A percentile compares a stretch with the other conserved stretches of the same genome.
Evolutionary conservation across 2,113 vertebrate genomes (phyloP).

Genomic region (Neolamprologus tretocephalus): DNA sequence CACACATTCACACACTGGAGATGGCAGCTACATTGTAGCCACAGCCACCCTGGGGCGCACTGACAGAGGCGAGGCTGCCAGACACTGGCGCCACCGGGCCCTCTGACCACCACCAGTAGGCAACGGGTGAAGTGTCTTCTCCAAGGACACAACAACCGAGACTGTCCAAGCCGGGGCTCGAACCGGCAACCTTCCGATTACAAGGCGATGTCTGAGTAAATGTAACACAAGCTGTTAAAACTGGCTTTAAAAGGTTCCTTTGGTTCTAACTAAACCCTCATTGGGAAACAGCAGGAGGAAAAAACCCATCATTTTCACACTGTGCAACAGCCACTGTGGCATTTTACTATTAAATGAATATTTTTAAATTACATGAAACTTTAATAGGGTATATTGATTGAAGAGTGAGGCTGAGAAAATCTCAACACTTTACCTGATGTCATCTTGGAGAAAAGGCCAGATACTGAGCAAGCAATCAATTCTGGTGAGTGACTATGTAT

Average conservation of each 20-base stretch:
- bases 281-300: not conserved
- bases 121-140: not conserved
- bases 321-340: not conserved
- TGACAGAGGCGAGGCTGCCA: fast-evolving
- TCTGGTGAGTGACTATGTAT: not conserved
- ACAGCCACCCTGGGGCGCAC: not conserved
- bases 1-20: not conserved
- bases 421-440: not conserved
- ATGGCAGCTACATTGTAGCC: not conserved
- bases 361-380: not conserved
- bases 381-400: not conserved
- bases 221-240: not conserved
- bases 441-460: not conserved
- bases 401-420: not conserved
- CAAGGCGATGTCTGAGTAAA: not conserved
- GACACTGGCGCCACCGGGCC: not conserved
- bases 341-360: not conserved
- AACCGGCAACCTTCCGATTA: not conserved
- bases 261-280: not conserved
- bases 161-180: not conserved
- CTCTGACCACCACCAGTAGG: not conserved
- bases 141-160: not conserved
- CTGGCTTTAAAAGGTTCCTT: not conserved
- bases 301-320: not conserved
- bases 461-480: not conserved